Conservation (phyloP, 2,888 invertebrate species). For the Lepas anatifera region DNA sequence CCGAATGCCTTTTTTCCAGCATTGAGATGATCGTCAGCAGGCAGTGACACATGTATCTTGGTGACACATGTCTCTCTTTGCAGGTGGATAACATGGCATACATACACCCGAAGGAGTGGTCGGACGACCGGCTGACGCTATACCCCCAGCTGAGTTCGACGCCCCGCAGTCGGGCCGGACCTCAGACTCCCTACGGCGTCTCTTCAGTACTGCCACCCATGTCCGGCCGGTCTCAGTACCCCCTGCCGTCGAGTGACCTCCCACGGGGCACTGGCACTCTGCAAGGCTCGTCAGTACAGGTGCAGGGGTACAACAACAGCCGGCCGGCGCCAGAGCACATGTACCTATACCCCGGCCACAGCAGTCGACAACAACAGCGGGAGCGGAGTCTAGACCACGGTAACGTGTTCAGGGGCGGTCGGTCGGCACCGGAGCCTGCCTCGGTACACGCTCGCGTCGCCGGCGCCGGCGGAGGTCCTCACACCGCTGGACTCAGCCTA, state of each 20-base stretch:
- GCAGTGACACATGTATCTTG: too few species aligned
- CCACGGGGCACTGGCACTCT: background rate
- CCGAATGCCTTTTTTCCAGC: too few species aligned
- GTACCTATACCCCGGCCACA: background rate
- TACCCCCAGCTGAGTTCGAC: background rate
- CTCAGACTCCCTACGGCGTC: background rate
- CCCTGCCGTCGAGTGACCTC: background rate
- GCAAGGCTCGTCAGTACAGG: background rate
- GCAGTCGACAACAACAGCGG: background rate
- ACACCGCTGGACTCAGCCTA: too few species aligned
- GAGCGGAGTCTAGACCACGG: constrained; percentile 3
- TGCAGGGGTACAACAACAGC: background rate
- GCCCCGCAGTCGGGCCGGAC: background rate
- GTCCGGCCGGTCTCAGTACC: background rate
- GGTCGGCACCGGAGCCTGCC: background rate
- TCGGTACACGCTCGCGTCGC: too few species aligned
- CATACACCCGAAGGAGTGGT: background rate
- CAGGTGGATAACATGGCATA: constrained; percentile 6
- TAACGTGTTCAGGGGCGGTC: background rate
- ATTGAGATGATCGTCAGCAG: too few species aligned
- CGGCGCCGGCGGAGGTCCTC: too few species aligned
- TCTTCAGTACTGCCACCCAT: too few species aligned
- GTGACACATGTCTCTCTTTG: background rate
- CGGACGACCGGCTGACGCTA: constrained; percentile 7
- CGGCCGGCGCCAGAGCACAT: background rate